Evolutionary conservation across 2,888 invertebrate genomes (phyloP).

Genomic region (Bedellia somnulentella): DNA sequence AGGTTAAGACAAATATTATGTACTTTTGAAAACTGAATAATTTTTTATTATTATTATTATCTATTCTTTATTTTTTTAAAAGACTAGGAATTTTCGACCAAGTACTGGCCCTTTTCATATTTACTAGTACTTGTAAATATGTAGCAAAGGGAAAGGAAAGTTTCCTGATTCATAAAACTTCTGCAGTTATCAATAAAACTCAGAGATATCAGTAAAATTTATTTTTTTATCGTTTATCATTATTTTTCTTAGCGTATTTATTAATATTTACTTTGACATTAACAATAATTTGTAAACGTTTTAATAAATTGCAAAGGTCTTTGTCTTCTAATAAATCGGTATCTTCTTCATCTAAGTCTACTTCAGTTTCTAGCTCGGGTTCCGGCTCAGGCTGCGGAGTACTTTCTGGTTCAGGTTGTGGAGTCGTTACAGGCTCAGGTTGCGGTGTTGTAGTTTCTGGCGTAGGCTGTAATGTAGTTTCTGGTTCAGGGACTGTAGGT

Average conservation of each 20-base stretch:
- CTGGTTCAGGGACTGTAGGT: no score
- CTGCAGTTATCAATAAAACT: no score
- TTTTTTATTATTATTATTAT: no score
- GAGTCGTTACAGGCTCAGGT: conserved; percentile 1
- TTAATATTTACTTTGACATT: conserved; percentile 37
- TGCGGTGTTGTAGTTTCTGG: conserved; percentile 13
- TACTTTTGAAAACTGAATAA: not conserved
- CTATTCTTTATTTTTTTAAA: no score
- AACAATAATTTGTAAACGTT: conserved; percentile 36
- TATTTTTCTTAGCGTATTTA: conserved; percentile 23
- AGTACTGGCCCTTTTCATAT: no score
- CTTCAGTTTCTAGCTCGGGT: conserved; percentile 11
- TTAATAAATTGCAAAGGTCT: conserved; percentile 26
- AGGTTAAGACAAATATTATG: no score
- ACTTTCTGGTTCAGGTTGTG: conserved; percentile 1
- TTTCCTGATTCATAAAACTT: no score
- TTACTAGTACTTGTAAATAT: no score
- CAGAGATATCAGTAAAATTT: no score
- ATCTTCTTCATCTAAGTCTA: conserved; percentile 20
- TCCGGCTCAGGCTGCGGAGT: conserved; percentile 1
- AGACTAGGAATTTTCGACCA: no score
- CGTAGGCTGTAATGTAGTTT: no score
- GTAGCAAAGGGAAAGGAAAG: no score
- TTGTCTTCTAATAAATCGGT: conserved; percentile 8
- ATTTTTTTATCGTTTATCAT: conserved; percentile 8